Conservation (phyloP, 2,888 invertebrate genomes). For the Leptopilina drosophilae region DNA sequence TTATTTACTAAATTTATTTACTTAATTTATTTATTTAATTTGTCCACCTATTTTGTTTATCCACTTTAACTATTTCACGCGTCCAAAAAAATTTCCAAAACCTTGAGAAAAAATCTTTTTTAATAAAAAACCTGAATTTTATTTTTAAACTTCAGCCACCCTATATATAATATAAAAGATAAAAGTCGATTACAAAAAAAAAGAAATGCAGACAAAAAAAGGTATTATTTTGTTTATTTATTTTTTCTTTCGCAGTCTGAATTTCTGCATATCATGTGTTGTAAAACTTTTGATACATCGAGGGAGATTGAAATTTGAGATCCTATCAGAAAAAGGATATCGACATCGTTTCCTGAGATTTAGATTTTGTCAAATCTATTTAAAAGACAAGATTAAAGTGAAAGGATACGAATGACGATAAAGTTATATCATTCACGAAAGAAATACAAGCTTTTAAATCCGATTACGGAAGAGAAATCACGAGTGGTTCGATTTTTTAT, state of each 20-base stretch:
- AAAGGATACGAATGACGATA: background rate
- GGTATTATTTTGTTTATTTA: background rate
- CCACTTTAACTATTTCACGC: too few relatives aligned
- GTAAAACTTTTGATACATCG: background rate
- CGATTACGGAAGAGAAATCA: slow-evolving; percentile 2
- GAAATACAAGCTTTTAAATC: slow-evolving; percentile 22
- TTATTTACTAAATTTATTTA: too few relatives aligned
- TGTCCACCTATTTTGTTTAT: too few relatives aligned
- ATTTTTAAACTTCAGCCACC: too few relatives aligned
- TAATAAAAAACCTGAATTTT: too few relatives aligned
- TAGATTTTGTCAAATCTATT: slow-evolving; percentile 4
- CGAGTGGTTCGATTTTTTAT: background rate
- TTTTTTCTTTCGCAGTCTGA: background rate
- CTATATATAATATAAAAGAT: too few relatives aligned
- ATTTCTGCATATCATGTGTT: background rate
- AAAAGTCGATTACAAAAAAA: too few relatives aligned
- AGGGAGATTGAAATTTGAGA: slow-evolving; percentile 7
- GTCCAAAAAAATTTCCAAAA: too few relatives aligned
- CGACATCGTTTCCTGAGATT: background rate
- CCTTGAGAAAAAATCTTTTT: too few relatives aligned
- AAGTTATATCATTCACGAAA: slow-evolving; percentile 7
- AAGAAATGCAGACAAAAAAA: too few relatives aligned
- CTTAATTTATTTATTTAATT: too few relatives aligned
- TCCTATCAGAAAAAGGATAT: background rate
- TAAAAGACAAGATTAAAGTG: background rate